phyloP scores from a whole-genome alignment of 2,888 invertebrate species.

The Branchellion lobata region DNA sequence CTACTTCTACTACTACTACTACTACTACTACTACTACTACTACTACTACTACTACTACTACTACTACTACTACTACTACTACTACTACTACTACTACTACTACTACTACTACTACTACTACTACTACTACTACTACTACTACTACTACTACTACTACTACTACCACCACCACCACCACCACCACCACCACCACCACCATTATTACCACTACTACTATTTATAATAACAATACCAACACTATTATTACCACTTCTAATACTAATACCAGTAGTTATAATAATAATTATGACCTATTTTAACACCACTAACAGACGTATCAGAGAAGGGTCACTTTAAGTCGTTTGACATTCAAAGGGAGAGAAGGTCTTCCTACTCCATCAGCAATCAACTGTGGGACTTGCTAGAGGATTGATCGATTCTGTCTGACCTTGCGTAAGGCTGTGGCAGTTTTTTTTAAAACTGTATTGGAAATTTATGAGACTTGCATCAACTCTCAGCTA shows the following conservation, averaged over 20 bases:
- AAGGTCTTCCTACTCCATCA: background rate
- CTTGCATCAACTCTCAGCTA: no score
- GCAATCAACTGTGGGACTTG: background rate
- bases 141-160: conserved; percentile 36
- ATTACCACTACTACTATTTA: no score
- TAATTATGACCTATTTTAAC: no score
- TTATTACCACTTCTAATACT: no score
- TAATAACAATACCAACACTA: no score
- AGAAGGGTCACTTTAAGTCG: background rate
- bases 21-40: conserved; percentile 43
- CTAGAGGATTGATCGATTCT: background rate
- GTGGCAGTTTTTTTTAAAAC: no score
- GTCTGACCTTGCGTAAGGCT: no score
- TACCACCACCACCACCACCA: conserved; percentile 10
- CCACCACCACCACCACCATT: background rate
- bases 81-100: conserved; percentile 35
- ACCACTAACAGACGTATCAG: background rate
- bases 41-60: conserved; percentile 42
- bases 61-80: conserved; percentile 42
- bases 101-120: conserved; percentile 33
- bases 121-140: conserved; percentile 31
- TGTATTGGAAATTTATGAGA: no score
- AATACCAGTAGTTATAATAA: no score
- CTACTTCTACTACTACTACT: conserved; percentile 42
- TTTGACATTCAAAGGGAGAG: background rate